Evolutionary conservation across 1,140 invertebrate species (phyloP).

Genomic region (Cepaea nemoralis): DNA sequence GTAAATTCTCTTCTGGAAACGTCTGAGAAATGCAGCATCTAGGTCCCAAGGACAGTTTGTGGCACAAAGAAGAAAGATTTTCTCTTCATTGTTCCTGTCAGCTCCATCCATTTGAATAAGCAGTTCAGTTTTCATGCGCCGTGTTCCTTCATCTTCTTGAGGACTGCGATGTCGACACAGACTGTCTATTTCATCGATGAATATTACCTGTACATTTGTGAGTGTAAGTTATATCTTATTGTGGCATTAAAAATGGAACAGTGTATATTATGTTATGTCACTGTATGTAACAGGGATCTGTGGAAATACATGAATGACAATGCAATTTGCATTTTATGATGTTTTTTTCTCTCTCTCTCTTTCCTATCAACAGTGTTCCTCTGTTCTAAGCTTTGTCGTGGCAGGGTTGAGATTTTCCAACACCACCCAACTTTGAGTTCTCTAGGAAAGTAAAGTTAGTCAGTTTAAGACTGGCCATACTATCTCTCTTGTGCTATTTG

Average conservation of each 20-base stretch:
- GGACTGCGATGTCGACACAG: slow-evolving; percentile 74
- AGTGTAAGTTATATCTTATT: background rate
- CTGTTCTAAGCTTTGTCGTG: too few species aligned
- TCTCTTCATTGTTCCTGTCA: slow-evolving; percentile 57
- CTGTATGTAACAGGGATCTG: too few species aligned
- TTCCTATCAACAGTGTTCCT: too few species aligned
- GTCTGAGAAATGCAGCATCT: slow-evolving; percentile 76
- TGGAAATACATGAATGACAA: too few species aligned
- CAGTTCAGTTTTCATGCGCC: slow-evolving; percentile 76
- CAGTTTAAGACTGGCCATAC: too few species aligned
- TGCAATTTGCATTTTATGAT: too few species aligned
- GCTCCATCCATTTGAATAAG: slow-evolving; percentile 74
- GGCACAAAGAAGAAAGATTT: slow-evolving; percentile 75
- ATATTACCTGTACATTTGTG: slow-evolving; percentile 70
- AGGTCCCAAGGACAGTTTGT: slow-evolving; percentile 80
- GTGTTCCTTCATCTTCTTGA: slow-evolving; percentile 74
- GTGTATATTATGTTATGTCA: background rate
- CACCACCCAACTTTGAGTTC: too few species aligned
- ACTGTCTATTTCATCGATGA: slow-evolving; percentile 78
- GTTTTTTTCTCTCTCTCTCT: too few species aligned
- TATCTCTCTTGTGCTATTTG: too few species aligned
- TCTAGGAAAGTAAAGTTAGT: too few species aligned
- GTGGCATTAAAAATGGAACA: background rate
- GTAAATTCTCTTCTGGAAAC: slow-evolving; percentile 77
- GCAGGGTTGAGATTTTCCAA: too few species aligned